Percentiles rank a stretch among this genome's conserved stretches.
phyloP scores from a whole-genome alignment of 2,113 vertebrate species.

The Gobius niger region DNA sequence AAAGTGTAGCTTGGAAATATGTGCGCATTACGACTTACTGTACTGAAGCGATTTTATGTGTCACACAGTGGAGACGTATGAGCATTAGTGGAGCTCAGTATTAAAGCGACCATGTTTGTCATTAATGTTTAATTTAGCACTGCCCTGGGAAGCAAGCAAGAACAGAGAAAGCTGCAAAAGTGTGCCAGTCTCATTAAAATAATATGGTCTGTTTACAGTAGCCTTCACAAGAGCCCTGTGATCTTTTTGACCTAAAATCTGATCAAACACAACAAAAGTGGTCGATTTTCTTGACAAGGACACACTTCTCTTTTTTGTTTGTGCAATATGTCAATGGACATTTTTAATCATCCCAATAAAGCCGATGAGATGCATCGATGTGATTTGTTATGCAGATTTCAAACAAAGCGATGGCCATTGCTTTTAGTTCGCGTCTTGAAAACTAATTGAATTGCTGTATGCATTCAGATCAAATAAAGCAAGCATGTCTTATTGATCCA shows the following conservation, averaged over 20 bases:
- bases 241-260: conserved; percentile 17
- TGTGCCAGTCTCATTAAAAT: conserved; percentile 69
- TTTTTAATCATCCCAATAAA: conserved; percentile 29
- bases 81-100: conserved; percentile 56
- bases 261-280: neutral
- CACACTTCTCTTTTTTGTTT: neutral
- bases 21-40: conserved; percentile 17
- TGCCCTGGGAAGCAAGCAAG: conserved; percentile 52
- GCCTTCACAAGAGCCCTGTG: conserved; percentile 15
- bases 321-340: neutral
- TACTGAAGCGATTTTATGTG: conserved; percentile 30
- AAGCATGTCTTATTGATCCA: conserved; percentile 36
- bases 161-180: conserved; percentile 50
- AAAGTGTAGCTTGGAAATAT: conserved; percentile 7
- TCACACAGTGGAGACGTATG: conserved; percentile 27
- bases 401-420: neutral
- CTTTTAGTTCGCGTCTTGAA: neutral
- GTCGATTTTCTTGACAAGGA: neutral
- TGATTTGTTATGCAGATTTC: neutral
- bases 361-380: neutral
- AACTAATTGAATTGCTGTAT: neutral
- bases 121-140: conserved; percentile 66
- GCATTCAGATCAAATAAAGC: neutral
- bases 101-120: conserved; percentile 59
- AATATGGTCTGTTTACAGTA: conserved; percentile 45